Conservation (phyloP, 2,113 vertebrate species). For the Mobula birostris region DNA sequence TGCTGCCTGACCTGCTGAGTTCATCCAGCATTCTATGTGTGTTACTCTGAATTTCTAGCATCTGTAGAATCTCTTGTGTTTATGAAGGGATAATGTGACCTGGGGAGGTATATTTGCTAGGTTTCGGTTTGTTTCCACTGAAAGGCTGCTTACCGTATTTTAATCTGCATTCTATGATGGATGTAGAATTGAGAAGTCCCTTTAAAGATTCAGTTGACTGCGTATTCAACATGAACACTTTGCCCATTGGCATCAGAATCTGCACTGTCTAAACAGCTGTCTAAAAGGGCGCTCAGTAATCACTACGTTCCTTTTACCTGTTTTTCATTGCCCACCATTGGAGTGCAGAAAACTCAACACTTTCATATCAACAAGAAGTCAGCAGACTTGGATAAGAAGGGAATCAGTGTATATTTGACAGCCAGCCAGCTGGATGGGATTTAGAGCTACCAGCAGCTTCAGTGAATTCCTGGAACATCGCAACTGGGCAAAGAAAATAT, state of each 20-base stretch:
- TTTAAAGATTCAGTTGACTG: background rate
- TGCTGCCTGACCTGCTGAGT: too few species aligned
- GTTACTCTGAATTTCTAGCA: too few species aligned
- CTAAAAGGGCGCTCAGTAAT: background rate
- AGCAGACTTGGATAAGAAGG: background rate
- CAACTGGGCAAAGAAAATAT: conserved; percentile 8
- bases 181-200: background rate
- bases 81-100: too few species aligned
- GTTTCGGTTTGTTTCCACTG: too few species aligned
- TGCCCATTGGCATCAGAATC: background rate
- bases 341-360: background rate
- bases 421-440: background rate
- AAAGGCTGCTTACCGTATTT: background rate
- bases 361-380: conserved; percentile 5
- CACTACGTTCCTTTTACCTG: background rate
- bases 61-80: too few species aligned
- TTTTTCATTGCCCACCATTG: background rate
- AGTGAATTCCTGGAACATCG: conserved; percentile 5
- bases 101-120: too few species aligned
- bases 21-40: too few species aligned
- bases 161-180: background rate
- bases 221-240: background rate
- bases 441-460: background rate
- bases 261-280: background rate
- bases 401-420: background rate